A percentile compares a stretch with the other conserved stretches of the same genome.
Evolutionary conservation across 1,140 invertebrate genomes (phyloP).

Genomic region (Lordiphosa stackelbergi): DNA sequence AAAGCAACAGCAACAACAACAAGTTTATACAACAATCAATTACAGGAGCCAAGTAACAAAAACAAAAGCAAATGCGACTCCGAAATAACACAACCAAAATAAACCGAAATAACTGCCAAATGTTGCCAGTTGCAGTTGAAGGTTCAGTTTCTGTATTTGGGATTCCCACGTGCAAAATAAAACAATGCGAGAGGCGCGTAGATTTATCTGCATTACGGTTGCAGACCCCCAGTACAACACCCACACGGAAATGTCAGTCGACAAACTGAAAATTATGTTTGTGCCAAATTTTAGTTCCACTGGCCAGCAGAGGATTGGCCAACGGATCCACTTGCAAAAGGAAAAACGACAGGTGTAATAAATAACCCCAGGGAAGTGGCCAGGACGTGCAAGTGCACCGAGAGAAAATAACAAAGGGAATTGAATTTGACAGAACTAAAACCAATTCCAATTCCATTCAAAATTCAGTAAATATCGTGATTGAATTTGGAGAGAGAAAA

Average conservation of each 20-base stretch:
- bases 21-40: constrained; percentile 63
- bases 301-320: neutral
- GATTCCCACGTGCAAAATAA: constrained; percentile 73
- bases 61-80: constrained; percentile 36
- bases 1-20: constrained; percentile 17
- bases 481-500: too few relatives aligned
- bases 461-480: too few relatives aligned
- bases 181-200: constrained; percentile 56
- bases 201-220: constrained; percentile 67
- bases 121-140: constrained; percentile 22
- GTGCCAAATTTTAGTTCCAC: constrained; percentile 65
- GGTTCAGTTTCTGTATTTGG: constrained; percentile 11
- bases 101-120: constrained; percentile 41
- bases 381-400: constrained; percentile 18
- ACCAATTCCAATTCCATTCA: too few relatives aligned
- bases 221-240: constrained; percentile 37
- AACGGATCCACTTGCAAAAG: constrained; percentile 12
- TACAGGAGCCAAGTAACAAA: constrained; percentile 38
- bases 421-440: too few relatives aligned
- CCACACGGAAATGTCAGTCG: constrained; percentile 64
- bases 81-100: constrained; percentile 36
- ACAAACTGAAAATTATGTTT: constrained; percentile 73
- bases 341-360: constrained; percentile 72
- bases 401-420: too few relatives aligned
- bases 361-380: constrained; percentile 57